Evolutionary conservation across 2,888 invertebrate species (phyloP).

Genomic region (Diabrotica balteata): DNA sequence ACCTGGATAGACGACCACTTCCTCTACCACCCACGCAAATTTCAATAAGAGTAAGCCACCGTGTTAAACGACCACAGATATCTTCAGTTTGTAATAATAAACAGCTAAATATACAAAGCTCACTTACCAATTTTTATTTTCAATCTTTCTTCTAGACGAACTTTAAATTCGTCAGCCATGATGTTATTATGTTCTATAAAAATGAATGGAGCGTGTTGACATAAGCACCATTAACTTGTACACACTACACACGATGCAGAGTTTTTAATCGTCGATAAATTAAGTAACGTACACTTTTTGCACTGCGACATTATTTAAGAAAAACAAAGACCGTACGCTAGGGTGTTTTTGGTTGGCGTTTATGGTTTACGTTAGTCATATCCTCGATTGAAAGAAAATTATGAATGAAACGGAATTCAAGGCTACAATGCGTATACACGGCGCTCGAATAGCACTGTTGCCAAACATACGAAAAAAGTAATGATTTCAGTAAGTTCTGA

Average conservation of each 20-base stretch:
- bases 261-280: slow-evolving; percentile 26
- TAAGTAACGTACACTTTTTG: slow-evolving; percentile 28
- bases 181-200: slow-evolving; percentile 74
- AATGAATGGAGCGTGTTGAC: slow-evolving; percentile 59
- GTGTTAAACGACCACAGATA: neutral
- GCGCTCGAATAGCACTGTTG: slow-evolving; percentile 14
- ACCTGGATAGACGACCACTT: slow-evolving; percentile 15
- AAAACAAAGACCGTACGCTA: slow-evolving; percentile 17
- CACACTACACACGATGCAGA: slow-evolving; percentile 20
- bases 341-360: slow-evolving; percentile 27
- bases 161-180: slow-evolving; percentile 91
- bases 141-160: slow-evolving; percentile 91
- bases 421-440: slow-evolving; percentile 40
- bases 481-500: neutral
- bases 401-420: slow-evolving; percentile 52
- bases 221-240: slow-evolving; percentile 45
- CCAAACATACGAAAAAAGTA: neutral
- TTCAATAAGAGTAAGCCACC: slow-evolving; percentile 11
- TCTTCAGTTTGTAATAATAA: neutral
- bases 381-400: slow-evolving; percentile 40
- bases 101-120: neutral
- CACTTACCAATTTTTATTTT: slow-evolving; percentile 92
- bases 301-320: slow-evolving; percentile 24
- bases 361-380: slow-evolving; percentile 28
- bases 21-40: slow-evolving; percentile 16